Percentiles rank a stretch among this genome's conserved stretches.
phyloP scores from a whole-genome alignment of 2,888 invertebrate species.

The Pachydiplax longipennis region DNA sequence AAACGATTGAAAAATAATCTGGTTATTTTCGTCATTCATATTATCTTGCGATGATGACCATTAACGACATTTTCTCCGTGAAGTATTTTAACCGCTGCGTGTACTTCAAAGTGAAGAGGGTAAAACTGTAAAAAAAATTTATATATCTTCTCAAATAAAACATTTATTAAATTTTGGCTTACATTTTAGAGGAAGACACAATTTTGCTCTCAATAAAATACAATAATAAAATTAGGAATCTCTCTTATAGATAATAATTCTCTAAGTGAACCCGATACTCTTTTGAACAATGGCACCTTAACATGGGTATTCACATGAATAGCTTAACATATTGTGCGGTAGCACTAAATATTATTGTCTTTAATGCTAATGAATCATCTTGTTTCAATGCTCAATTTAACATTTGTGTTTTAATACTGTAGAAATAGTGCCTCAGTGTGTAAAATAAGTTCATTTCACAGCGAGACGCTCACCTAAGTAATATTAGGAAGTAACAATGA shows the following conservation, averaged over 20 bases:
- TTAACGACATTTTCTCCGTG: too few relatives aligned
- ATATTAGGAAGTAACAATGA: neutral
- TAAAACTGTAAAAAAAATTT: too few relatives aligned
- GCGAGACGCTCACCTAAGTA: neutral
- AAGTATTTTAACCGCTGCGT: too few relatives aligned
- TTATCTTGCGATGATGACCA: too few relatives aligned
- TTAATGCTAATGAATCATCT: neutral
- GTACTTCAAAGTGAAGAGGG: too few relatives aligned
- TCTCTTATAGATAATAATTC: neutral
- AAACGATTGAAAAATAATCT: too few relatives aligned
- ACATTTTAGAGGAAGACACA: neutral
- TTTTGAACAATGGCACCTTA: neutral
- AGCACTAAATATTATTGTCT: neutral
- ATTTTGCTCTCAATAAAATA: neutral
- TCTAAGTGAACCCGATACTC: neutral
- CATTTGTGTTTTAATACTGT: constrained; percentile 8
- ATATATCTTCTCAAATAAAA: neutral
- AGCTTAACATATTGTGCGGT: neutral
- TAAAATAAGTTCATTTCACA: neutral
- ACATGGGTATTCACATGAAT: neutral
- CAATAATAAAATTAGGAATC: neutral
- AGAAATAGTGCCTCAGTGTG: neutral
- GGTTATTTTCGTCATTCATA: too few relatives aligned
- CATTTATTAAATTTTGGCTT: neutral
- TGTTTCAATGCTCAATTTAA: neutral